phyloP scores from a whole-genome alignment of 2,797 vertebrate species.

The Danio kyathit region DNA sequence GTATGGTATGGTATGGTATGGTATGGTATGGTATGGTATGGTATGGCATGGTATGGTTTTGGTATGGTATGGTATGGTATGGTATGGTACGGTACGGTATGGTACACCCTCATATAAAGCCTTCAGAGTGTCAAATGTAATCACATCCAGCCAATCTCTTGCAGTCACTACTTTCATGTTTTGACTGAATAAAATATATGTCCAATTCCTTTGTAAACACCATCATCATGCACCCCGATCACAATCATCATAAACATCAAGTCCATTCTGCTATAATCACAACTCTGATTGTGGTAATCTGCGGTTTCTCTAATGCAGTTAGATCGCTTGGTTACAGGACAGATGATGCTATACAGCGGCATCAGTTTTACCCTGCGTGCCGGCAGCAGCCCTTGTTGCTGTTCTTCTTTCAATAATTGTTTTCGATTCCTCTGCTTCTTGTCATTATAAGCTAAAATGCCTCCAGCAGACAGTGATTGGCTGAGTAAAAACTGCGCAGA shows the following conservation, averaged over 20 bases:
- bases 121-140: background rate
- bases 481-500: constrained; percentile 36
- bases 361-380: background rate
- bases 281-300: constrained; percentile 12
- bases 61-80: no score
- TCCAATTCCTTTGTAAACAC: constrained; percentile 8
- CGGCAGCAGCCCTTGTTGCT: constrained; percentile 4
- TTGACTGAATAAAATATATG: constrained; percentile 20
- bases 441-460: constrained; percentile 43
- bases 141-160: background rate
- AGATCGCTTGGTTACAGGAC: background rate
- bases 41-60: no score
- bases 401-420: constrained; percentile 47
- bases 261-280: constrained; percentile 30
- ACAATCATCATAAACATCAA: constrained; percentile 37
- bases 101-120: background rate
- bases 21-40: no score
- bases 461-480: constrained; percentile 43
- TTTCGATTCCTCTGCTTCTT: constrained; percentile 43
- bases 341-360: constrained; percentile 13
- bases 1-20: no score
- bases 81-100: no score
- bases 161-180: background rate
- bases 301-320: constrained; percentile 25
- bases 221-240: constrained; percentile 20